A percentile compares a stretch with the other conserved stretches of the same genome.
Evolutionary conservation across 2,888 invertebrate species (phyloP).

Genomic region (Tenthredo notha): DNA sequence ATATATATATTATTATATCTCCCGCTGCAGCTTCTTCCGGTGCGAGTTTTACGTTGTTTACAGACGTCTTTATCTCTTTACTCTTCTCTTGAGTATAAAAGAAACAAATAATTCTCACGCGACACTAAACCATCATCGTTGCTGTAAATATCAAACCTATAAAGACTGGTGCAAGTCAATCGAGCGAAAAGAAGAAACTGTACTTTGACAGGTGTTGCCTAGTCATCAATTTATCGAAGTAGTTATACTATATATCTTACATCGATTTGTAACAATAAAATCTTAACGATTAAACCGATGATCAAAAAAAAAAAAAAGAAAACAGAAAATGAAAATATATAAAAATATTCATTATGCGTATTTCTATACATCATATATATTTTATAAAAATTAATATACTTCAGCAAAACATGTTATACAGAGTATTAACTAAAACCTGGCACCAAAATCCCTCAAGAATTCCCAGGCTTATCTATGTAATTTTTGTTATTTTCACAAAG

Average conservation of each 20-base stretch:
- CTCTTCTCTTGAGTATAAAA: background rate
- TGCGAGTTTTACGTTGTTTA: background rate
- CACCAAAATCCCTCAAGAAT: too few species aligned
- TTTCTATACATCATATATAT: too few species aligned
- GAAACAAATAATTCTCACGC: background rate
- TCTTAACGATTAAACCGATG: background rate
- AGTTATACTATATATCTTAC: background rate
- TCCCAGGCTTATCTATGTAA: too few species aligned
- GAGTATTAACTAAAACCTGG: too few species aligned
- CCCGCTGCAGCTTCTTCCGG: background rate
- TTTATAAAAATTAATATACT: too few species aligned
- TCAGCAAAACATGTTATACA: too few species aligned
- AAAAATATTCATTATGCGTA: background rate
- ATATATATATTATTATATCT: background rate
- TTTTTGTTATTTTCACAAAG: too few species aligned
- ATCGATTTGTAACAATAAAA: background rate
- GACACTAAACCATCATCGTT: background rate
- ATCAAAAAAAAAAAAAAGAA: background rate
- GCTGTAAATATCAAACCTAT: background rate
- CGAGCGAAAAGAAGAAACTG: conserved; percentile 29
- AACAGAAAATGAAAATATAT: background rate
- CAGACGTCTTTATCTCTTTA: background rate
- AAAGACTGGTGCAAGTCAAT: background rate
- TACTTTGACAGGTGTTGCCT: conserved; percentile 20
- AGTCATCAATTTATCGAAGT: background rate